These are phyloP conservation scores for Sinhomidia bicolor DNA, from an alignment of 2,888 invertebrate species.

Conservation along the genomic window DNA sequence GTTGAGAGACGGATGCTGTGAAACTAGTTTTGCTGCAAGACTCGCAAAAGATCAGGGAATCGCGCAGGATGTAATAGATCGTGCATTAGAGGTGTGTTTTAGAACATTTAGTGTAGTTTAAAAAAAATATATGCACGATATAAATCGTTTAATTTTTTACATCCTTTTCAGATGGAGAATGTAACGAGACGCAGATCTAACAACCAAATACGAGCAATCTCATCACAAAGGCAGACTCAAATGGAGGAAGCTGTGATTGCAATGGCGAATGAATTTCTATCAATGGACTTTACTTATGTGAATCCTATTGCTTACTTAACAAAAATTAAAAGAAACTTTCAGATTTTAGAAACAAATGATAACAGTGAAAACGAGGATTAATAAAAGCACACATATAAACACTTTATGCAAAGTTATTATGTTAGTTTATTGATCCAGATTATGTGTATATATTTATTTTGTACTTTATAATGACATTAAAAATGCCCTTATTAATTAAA, in stretches of 20 bases:
- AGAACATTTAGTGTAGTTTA: background rate
- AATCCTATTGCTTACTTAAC: background rate
- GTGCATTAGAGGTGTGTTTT: conserved; percentile 83
- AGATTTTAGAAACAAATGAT: background rate
- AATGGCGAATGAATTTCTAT: conserved; percentile 65
- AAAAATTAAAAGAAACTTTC: background rate
- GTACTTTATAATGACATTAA: background rate
- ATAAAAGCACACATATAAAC: background rate
- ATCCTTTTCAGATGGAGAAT: conserved; percentile 25
- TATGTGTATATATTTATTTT: background rate
- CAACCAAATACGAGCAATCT: background rate
- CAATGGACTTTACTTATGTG: conserved; percentile 32
- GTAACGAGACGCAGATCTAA: background rate
- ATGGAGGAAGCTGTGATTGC: conserved; percentile 48
- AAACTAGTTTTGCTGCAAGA: conserved; percentile 86
- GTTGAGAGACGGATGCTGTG: conserved; percentile 85
- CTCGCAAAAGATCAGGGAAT: conserved; percentile 86
- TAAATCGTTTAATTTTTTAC: background rate
- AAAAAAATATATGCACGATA: background rate
- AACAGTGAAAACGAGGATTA: background rate
- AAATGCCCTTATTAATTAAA: background rate
- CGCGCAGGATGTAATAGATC: conserved; percentile 83
- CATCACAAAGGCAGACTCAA: background rate
- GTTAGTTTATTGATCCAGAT: background rate
- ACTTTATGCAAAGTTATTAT: no score